Percentiles rank a stretch among this genome's conserved stretches.
Conservation (phyloP, 2,113 vertebrate species). For the Lagopus leucura region DNA sequence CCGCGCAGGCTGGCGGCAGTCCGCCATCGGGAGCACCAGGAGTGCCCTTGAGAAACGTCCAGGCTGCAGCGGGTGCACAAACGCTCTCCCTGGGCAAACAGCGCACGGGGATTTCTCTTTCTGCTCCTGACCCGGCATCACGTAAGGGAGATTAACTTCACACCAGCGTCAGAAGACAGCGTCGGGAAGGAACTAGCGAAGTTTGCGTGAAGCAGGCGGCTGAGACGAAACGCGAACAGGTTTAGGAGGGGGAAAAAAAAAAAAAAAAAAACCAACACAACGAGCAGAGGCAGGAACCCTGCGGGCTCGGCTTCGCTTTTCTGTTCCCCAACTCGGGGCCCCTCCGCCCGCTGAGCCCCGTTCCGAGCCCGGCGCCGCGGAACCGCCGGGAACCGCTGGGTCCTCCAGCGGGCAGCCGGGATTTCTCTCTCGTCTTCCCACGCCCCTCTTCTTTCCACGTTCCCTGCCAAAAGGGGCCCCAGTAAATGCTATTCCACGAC, state of each 20-base stretch:
- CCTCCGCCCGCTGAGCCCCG: not conserved
- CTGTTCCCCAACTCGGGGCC: not conserved
- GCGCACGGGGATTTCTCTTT: not conserved
- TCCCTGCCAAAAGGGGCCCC: no score
- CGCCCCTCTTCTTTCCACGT: no score
- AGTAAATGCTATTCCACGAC: no score
- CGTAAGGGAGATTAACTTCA: conserved; percentile 19
- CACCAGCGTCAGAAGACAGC: not conserved
- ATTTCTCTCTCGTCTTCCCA: no score
- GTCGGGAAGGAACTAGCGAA: not conserved
- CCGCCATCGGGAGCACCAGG: conserved; percentile 32
- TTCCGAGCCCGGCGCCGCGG: not conserved
- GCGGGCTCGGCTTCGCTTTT: not conserved
- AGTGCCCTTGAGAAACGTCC: conserved; percentile 58
- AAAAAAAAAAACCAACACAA: no score
- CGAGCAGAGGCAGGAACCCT: no score
- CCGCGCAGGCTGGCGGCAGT: not conserved
- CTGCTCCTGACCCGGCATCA: not conserved
- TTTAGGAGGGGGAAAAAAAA: not conserved
- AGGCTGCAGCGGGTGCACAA: conserved; percentile 45
- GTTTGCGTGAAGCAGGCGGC: not conserved
- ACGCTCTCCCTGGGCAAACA: conserved; percentile 26
- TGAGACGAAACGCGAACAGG: not conserved
- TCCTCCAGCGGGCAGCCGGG: no score
- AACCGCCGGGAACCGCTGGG: no score